These are phyloP conservation scores for Magallana ariakensis DNA, from an alignment of 1,140 invertebrate genomes.

Conservation along the genomic window DNA sequence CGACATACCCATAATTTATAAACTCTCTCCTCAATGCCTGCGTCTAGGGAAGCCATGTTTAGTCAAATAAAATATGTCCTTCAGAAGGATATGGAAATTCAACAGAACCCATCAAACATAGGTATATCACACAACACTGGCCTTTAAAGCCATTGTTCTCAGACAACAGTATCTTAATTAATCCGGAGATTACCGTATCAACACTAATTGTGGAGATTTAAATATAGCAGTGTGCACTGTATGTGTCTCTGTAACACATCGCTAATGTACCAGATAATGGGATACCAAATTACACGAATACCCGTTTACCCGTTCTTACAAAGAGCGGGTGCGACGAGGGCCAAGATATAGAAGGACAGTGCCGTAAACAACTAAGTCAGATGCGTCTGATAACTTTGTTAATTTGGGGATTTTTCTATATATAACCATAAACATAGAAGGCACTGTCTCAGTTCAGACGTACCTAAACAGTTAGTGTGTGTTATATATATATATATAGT, in stretches of 20 bases:
- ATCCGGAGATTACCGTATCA: neutral
- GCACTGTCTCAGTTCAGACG: too few species aligned
- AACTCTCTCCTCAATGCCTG: slow-evolving; percentile 22
- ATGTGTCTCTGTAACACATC: neutral
- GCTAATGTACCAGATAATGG: neutral
- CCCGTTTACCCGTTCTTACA: too few species aligned
- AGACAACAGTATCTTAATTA: neutral
- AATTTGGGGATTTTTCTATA: too few species aligned
- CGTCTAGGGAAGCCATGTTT: neutral
- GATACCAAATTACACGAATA: too few species aligned
- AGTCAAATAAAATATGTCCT: neutral
- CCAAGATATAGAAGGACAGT: neutral
- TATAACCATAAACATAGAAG: too few species aligned
- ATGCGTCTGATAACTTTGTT: too few species aligned
- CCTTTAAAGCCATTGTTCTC: slow-evolving; percentile 24
- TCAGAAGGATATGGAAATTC: neutral
- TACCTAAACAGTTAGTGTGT: too few species aligned
- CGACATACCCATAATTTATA: slow-evolving; percentile 24
- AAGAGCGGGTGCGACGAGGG: neutral
- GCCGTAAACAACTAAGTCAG: neutral
- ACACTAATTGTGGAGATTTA: slow-evolving; percentile 16
- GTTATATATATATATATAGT: too few species aligned
- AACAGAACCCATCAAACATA: neutral
- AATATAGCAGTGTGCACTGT: neutral
- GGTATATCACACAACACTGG: neutral